Evolutionary conservation across 2,113 vertebrate genomes (phyloP).

Genomic region (Petrocephalus microphthalmus): DNA sequence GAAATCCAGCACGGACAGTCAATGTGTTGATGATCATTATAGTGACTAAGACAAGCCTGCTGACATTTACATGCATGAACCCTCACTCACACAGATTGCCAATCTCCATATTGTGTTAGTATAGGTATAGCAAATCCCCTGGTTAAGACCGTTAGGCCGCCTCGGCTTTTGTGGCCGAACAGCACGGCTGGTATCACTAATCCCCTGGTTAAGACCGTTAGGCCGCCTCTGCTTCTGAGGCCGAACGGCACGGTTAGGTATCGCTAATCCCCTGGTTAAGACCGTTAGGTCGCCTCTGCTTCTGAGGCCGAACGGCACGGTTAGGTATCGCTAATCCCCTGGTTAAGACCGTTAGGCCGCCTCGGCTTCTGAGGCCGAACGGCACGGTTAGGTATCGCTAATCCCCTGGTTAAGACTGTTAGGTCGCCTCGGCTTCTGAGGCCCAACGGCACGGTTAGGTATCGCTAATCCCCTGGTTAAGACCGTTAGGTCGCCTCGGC

Average conservation of each 20-base stretch:
- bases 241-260: background rate
- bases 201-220: background rate
- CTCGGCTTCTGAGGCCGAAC: background rate
- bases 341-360: background rate
- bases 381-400: background rate
- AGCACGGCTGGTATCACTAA: background rate
- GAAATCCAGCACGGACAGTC: slow-evolving; percentile 44
- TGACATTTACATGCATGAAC: background rate
- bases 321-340: background rate
- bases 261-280: background rate
- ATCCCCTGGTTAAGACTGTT: background rate
- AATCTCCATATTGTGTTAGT: too few species aligned
- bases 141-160: background rate
- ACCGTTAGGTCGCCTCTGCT: background rate
- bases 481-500: background rate
- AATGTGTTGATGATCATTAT: slow-evolving; percentile 53
- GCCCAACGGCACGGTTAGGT: background rate
- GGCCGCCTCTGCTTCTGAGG: background rate
- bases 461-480: background rate
- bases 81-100: background rate
- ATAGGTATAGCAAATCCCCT: background rate
- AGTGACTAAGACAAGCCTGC: slow-evolving; percentile 43
- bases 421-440: background rate
- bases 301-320: background rate
- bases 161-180: background rate